Conservation (phyloP, 2,797 vertebrate species). For the Brachymystax lenok region DNA sequence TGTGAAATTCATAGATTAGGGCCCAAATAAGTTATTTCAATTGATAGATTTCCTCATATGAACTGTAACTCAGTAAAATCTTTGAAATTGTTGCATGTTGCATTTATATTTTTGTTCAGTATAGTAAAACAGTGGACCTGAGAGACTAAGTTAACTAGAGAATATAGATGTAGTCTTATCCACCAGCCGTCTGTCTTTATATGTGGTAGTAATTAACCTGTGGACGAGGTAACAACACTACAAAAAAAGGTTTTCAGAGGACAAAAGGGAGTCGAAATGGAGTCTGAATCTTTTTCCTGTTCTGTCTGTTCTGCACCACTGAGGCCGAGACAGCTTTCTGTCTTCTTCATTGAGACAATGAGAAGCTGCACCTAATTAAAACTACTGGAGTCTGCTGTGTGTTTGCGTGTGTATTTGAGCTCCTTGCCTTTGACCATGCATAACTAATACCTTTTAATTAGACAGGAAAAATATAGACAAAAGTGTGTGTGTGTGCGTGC, state of each 20-base stretch:
- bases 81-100: too few species aligned
- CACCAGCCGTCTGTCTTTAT: background rate
- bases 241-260: too few species aligned
- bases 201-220: background rate
- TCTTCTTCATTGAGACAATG: constrained; percentile 19
- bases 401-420: background rate
- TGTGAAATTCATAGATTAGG: too few species aligned
- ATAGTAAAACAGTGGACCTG: background rate
- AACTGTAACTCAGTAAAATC: too few species aligned
- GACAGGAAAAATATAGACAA: background rate
- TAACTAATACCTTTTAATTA: constrained; percentile 33
- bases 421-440: constrained; percentile 16
- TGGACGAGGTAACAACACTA: background rate
- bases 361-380: constrained; percentile 37
- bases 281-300: background rate
- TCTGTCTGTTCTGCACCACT: background rate
- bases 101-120: too few species aligned
- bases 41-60: too few species aligned
- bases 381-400: background rate
- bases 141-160: background rate
- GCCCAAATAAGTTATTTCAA: too few species aligned
- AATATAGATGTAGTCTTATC: background rate
- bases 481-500: background rate
- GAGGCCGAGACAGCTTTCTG: background rate
- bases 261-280: background rate